A percentile compares a stretch with the other conserved stretches of the same genome.
phyloP scores from a whole-genome alignment of 2,888 invertebrate genomes.

The Magallana nippona region DNA sequence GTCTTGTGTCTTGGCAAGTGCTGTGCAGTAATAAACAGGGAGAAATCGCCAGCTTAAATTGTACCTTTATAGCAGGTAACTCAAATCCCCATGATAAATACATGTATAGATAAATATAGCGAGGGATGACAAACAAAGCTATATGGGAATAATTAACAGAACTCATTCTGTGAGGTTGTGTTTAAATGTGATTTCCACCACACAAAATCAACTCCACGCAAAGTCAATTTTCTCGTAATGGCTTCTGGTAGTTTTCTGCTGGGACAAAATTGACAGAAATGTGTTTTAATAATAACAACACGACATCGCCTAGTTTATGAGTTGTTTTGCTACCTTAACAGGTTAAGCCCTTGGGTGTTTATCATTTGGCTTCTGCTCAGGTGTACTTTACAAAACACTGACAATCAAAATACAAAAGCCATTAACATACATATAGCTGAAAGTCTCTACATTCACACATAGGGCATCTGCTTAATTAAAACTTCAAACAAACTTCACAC shows the following conservation, averaged over 20 bases:
- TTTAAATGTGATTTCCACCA: too few relatives aligned
- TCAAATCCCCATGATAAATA: too few relatives aligned
- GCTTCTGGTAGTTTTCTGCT: neutral
- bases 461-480: constrained; percentile 32
- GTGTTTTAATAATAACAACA: neutral
- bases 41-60: too few relatives aligned
- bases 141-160: too few relatives aligned
- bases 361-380: neutral
- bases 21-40: too few relatives aligned
- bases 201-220: too few relatives aligned
- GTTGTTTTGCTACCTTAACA: constrained; percentile 1
- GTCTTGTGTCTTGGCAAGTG: too few relatives aligned
- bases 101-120: too few relatives aligned
- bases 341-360: constrained; percentile 7
- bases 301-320: constrained; percentile 16
- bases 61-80: too few relatives aligned
- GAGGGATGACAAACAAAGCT: too few relatives aligned
- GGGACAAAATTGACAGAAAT: neutral
- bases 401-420: neutral
- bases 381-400: constrained; percentile 12
- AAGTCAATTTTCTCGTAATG: too few relatives aligned
- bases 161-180: too few relatives aligned
- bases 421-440: neutral
- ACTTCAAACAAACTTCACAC: constrained; percentile 23
- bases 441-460: neutral